phyloP scores from a whole-genome alignment of 2,113 vertebrate genomes.

The Sminthopsis crassicaudata region DNA sequence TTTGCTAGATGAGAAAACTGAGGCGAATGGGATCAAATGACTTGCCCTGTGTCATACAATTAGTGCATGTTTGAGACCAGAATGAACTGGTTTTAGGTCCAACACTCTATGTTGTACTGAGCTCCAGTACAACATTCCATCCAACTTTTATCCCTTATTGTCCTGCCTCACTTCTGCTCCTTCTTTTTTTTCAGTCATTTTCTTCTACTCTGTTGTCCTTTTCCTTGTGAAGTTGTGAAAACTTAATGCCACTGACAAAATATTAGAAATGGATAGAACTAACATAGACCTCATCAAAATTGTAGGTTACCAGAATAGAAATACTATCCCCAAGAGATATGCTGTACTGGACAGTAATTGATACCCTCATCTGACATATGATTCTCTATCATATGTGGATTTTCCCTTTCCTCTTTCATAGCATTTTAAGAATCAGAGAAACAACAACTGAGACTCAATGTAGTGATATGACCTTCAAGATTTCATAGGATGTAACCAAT shows the following conservation, averaged over 20 bases:
- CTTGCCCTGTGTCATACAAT: neutral
- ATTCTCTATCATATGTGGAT: neutral
- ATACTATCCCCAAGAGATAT: neutral
- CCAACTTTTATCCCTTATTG: neutral
- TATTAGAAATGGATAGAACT: neutral
- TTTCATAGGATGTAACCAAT: neutral
- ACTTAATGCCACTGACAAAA: neutral
- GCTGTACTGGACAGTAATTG: neutral
- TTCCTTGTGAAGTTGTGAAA: neutral
- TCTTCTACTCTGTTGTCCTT: neutral
- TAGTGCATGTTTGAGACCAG: neutral
- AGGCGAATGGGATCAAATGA: neutral
- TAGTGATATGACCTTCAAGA: neutral
- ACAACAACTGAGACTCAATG: neutral
- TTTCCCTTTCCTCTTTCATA: neutral
- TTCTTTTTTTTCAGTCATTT: neutral
- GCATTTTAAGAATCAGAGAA: neutral
- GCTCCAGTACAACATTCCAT: neutral
- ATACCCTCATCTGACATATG: neutral
- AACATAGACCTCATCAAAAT: neutral
- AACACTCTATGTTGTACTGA: neutral
- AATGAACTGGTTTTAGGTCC: neutral
- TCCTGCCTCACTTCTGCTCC: neutral
- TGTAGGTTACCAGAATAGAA: neutral
- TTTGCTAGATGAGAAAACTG: neutral